Conservation (phyloP, 2,113 vertebrate genomes). For the Pterocles burchelli region DNA sequence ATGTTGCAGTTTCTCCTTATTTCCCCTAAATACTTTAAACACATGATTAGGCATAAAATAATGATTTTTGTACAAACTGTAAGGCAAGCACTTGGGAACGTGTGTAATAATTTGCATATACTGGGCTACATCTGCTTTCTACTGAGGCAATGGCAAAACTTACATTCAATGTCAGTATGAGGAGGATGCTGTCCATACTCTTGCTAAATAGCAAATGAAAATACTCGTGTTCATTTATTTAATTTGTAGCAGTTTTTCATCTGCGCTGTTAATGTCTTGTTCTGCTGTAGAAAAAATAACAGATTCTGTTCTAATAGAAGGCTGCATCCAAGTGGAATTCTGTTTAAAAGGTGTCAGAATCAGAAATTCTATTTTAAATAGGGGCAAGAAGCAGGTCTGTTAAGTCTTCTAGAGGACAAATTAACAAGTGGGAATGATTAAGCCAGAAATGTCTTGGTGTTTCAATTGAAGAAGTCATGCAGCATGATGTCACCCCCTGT, state of each 20-base stretch:
- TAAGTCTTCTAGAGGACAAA: slow-evolving; percentile 55
- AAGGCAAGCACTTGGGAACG: not conserved
- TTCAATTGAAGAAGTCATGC: slow-evolving; percentile 66
- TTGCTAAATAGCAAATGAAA: not conserved
- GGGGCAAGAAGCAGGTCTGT: slow-evolving; percentile 30
- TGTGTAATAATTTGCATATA: not conserved
- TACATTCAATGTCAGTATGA: not conserved
- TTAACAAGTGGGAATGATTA: slow-evolving; percentile 74
- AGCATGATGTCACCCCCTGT: slow-evolving; percentile 65
- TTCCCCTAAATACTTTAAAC: not conserved
- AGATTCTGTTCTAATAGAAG: not conserved
- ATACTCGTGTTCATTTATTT: not conserved
- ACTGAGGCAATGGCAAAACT: not conserved
- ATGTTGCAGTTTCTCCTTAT: not conserved
- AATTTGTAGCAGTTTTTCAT: not conserved
- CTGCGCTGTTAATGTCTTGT: not conserved
- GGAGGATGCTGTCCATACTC: not conserved
- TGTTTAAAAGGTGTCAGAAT: slow-evolving; percentile 40
- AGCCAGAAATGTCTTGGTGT: slow-evolving; percentile 63
- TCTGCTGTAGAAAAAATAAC: not conserved
- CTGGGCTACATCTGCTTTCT: not conserved
- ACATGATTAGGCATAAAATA: not conserved
- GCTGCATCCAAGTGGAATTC: slow-evolving; percentile 9
- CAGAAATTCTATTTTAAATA: slow-evolving; percentile 20
- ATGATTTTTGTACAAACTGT: not conserved